phyloP scores from a whole-genome alignment of 2,888 invertebrate species.

The Hemistola chrysoprasaria region DNA sequence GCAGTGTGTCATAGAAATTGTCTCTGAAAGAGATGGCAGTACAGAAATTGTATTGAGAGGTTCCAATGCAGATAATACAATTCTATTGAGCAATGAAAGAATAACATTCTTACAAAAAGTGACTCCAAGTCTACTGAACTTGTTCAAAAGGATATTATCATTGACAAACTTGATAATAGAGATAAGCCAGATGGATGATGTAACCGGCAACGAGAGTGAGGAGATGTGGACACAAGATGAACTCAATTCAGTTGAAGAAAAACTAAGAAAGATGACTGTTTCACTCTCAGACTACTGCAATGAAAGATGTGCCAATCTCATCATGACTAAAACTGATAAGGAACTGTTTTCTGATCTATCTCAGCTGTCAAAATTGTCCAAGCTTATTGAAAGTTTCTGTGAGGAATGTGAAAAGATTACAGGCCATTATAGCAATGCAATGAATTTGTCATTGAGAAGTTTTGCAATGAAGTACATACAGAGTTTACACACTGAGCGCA shows the following conservation, averaged over 20 bases:
- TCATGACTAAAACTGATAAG: conserved; percentile 89
- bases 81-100: conserved; percentile 86
- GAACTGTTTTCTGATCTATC: conserved; percentile 86
- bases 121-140: conserved; percentile 84
- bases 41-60: conserved; percentile 74
- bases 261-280: conserved; percentile 88
- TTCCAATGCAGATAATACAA: conserved; percentile 66
- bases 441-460: conserved; percentile 91
- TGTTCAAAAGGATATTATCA: conserved; percentile 88
- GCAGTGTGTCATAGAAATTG: conserved; percentile 91
- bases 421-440: conserved; percentile 88
- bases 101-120: conserved; percentile 85
- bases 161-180: conserved; percentile 90
- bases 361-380: conserved; percentile 89
- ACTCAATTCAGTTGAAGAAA: conserved; percentile 85
- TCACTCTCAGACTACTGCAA: conserved; percentile 96
- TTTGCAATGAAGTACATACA: conserved; percentile 96
- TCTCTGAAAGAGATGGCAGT: conserved; percentile 70
- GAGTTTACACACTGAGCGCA: conserved; percentile 94
- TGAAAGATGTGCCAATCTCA: conserved; percentile 94
- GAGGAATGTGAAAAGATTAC: conserved; percentile 88
- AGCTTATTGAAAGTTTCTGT: conserved; percentile 90
- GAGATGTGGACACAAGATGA: conserved; percentile 87
- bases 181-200: conserved; percentile 84
- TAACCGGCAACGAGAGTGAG: conserved; percentile 84